Evolutionary conservation across 2,888 invertebrate genomes (phyloP).

Genomic region (Chelonus formosanus): DNA sequence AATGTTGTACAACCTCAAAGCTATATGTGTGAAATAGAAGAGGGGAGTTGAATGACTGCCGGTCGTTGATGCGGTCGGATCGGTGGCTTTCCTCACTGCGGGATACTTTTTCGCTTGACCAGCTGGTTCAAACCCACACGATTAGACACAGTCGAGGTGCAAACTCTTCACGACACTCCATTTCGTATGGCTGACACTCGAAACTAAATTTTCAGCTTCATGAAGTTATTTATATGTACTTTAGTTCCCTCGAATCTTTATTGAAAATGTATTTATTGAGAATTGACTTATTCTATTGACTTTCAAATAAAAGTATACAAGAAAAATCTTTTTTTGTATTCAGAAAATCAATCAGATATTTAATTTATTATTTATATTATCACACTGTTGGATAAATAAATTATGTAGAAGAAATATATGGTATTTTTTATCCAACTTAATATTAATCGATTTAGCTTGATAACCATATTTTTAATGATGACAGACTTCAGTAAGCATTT

Average conservation of each 20-base stretch:
- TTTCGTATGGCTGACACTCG: neutral
- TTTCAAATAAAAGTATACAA: no score
- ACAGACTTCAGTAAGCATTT: no score
- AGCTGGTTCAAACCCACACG: conserved; percentile 46
- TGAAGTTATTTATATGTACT: conserved; percentile 4
- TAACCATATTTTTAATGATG: no score
- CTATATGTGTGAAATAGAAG: conserved; percentile 10
- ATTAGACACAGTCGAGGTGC: conserved; percentile 41
- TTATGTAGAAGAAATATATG: no score
- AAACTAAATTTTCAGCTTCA: neutral
- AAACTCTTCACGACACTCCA: conserved; percentile 18
- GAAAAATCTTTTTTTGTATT: no score
- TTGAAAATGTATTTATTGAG: no score
- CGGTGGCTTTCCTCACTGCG: conserved; percentile 49
- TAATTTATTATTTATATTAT: no score
- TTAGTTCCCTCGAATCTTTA: neutral
- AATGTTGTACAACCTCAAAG: conserved; percentile 5
- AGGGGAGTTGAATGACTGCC: conserved; percentile 33
- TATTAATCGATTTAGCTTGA: no score
- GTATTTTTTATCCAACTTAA: no score
- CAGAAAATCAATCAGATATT: no score
- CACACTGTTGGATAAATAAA: no score
- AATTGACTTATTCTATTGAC: no score
- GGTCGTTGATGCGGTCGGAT: conserved; percentile 38
- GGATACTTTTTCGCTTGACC: conserved; percentile 53